Conservation (phyloP, 2,113 vertebrate genomes). For the Corythaixoides concolor region DNA sequence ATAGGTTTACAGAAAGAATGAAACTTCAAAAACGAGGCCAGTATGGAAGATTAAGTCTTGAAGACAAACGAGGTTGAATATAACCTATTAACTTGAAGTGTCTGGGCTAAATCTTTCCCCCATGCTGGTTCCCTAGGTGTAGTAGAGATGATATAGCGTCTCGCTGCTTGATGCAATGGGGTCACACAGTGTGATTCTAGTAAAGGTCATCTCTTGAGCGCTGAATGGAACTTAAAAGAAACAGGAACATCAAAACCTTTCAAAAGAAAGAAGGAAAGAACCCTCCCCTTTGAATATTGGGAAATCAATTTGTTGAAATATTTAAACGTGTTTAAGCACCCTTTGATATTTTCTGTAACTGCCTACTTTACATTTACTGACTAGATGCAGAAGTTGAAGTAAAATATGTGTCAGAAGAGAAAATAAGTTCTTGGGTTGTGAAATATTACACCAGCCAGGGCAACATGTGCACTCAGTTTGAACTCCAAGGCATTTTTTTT, state of each 20-base stretch:
- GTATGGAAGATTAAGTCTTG: background rate
- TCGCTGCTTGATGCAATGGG: background rate
- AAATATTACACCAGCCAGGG: background rate
- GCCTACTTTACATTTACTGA: background rate
- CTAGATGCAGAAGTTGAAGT: background rate
- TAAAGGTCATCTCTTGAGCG: background rate
- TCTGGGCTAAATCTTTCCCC: background rate
- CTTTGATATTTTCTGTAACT: background rate
- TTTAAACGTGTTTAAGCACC: background rate
- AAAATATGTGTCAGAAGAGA: background rate
- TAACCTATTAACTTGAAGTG: background rate
- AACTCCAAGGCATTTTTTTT: background rate
- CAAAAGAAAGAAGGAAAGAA: background rate
- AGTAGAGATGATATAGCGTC: background rate
- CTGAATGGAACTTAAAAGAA: background rate
- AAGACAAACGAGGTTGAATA: background rate
- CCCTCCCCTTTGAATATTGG: background rate
- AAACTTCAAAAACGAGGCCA: background rate
- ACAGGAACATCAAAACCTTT: background rate
- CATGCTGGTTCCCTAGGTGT: background rate
- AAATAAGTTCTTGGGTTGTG: background rate
- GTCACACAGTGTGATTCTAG: background rate
- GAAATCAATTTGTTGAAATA: background rate
- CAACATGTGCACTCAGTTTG: background rate
- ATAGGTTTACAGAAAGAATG: background rate